Percentiles rank a stretch among this genome's conserved stretches.
Evolutionary conservation across 2,797 vertebrate genomes (phyloP).

Genomic region (Taeniopygia guttata): DNA sequence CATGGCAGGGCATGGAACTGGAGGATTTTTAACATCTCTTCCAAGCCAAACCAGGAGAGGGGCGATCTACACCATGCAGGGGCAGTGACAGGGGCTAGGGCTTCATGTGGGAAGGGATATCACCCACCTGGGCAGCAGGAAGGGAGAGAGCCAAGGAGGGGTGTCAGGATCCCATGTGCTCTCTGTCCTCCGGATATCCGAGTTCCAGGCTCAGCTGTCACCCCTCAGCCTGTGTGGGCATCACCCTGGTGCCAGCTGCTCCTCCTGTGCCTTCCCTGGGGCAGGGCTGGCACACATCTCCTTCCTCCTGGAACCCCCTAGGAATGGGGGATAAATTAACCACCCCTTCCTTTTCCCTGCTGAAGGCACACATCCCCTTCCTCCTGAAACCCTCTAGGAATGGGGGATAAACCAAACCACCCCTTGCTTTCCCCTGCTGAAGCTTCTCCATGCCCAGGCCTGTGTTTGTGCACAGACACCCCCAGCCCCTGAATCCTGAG

Average conservation of each 20-base stretch:
- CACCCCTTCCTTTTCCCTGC: background rate
- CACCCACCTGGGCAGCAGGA: background rate
- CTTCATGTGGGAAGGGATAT: background rate
- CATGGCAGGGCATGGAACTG: background rate
- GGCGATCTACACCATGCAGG: rapidly evolving
- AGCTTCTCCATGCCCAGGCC: background rate
- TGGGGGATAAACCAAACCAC: too few relatives aligned
- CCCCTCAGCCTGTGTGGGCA: background rate
- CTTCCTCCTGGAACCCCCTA: background rate
- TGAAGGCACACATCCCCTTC: too few relatives aligned
- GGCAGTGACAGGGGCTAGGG: background rate
- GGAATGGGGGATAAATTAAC: background rate
- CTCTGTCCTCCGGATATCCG: background rate
- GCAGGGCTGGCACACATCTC: background rate
- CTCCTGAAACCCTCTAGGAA: too few relatives aligned
- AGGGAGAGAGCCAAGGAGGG: background rate
- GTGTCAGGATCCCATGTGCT: background rate
- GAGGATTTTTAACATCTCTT: background rate
- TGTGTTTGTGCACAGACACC: too few relatives aligned
- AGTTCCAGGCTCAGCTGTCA: background rate
- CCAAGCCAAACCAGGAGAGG: background rate
- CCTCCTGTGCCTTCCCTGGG: background rate
- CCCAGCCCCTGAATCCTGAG: background rate
- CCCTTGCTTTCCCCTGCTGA: too few relatives aligned
- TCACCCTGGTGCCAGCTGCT: background rate